phyloP scores from a whole-genome alignment of 1,140 invertebrate genomes.

The Bombus sylvicola region DNA sequence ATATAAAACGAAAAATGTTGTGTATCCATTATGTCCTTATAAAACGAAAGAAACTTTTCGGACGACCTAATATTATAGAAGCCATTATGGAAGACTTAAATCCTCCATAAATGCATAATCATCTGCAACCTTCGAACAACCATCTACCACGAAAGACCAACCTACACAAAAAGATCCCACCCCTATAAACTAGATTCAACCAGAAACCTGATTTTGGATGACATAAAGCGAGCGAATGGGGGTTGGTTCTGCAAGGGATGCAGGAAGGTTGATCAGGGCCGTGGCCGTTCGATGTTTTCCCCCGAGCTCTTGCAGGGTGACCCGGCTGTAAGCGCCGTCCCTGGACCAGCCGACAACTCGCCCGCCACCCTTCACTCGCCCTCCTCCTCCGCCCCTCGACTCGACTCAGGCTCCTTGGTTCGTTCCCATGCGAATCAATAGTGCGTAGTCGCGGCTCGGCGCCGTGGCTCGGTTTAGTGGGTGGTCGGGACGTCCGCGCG shows the following conservation, averaged over 20 bases:
- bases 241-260: not conserved
- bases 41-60: too few relatives aligned
- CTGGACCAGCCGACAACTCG: slow-evolving; percentile 61
- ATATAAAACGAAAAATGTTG: too few relatives aligned
- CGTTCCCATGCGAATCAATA: slow-evolving; percentile 80
- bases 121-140: too few relatives aligned
- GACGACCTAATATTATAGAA: too few relatives aligned
- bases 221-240: too few relatives aligned
- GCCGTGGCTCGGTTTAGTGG: slow-evolving; percentile 72
- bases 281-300: slow-evolving; percentile 62
- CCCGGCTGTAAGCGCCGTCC: slow-evolving; percentile 52
- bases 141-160: not conserved
- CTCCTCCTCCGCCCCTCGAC: slow-evolving; percentile 41
- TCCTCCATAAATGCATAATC: too few relatives aligned
- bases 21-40: too few relatives aligned
- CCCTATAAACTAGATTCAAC: not conserved
- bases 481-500: slow-evolving; percentile 60
- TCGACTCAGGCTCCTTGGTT: slow-evolving; percentile 63
- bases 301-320: slow-evolving; percentile 49
- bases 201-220: not conserved
- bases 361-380: slow-evolving; percentile 59
- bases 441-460: slow-evolving; percentile 76
- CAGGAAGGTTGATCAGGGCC: slow-evolving; percentile 39
- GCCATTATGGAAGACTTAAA: too few relatives aligned
- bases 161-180: not conserved